Conservation (phyloP, 2,797 vertebrate genomes). For the Lacerta bilineata region DNA sequence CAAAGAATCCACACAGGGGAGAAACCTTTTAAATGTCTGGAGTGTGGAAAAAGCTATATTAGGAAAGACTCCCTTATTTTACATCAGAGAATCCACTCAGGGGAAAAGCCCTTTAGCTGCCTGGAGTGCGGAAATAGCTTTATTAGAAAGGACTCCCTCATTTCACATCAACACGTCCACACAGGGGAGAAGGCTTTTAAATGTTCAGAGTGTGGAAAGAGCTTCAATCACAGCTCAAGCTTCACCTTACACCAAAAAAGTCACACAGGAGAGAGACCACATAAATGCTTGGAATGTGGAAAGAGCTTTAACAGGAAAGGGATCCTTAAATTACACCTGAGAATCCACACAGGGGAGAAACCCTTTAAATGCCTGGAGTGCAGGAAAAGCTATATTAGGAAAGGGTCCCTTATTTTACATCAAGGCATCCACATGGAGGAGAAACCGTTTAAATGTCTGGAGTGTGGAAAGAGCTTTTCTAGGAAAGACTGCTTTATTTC, state of each 20-base stretch:
- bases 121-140: not conserved
- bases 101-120: not conserved
- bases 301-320: not conserved
- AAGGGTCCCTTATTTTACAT: not conserved
- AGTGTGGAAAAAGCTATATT: not conserved
- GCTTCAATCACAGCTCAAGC: not conserved
- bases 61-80: not conserved
- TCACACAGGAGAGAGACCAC: not conserved
- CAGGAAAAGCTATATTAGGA: not conserved
- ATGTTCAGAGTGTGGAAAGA: not conserved
- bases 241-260: not conserved
- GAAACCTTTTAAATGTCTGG: too few species aligned
- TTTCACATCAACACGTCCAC: not conserved
- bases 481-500: not conserved
- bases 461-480: constrained; percentile 59
- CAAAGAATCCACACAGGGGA: too few species aligned
- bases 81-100: not conserved
- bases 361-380: not conserved
- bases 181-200: not conserved
- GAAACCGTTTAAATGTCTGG: not conserved
- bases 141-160: not conserved
- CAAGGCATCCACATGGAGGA: not conserved
- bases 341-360: not conserved
- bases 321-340: not conserved
- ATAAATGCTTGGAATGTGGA: not conserved